phyloP scores from a whole-genome alignment of 2,113 vertebrate genomes.

The Antennarius striatus region DNA sequence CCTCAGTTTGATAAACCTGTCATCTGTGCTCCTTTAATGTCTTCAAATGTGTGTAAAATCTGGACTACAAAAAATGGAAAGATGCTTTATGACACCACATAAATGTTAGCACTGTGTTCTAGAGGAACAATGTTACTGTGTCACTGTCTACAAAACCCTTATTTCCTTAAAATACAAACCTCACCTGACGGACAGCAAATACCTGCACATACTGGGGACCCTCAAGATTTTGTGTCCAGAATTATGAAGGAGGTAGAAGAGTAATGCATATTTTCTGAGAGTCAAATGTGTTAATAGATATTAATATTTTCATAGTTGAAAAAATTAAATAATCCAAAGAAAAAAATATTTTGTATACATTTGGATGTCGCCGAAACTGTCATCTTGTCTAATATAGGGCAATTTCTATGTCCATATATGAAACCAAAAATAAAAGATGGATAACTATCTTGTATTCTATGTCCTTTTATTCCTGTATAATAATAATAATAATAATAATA shows the following conservation, averaged over 20 bases:
- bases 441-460: constrained; percentile 19
- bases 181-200: background rate
- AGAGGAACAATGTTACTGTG: too few relatives aligned
- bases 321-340: constrained; percentile 45
- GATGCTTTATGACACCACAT: too few relatives aligned
- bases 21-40: too few relatives aligned
- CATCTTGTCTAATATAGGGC: constrained; percentile 1
- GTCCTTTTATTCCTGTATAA: background rate
- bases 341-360: constrained; percentile 34
- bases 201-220: background rate
- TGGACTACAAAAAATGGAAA: too few relatives aligned
- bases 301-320: constrained; percentile 41
- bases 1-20: too few relatives aligned
- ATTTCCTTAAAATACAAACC: too few relatives aligned
- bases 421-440: constrained; percentile 38
- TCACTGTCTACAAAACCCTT: background rate
- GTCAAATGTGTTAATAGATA: constrained; percentile 8
- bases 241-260: too few relatives aligned
- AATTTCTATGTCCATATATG: constrained; percentile 25
- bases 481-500: background rate
- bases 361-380: constrained; percentile 8
- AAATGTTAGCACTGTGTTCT: background rate
- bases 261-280: constrained; percentile 38
- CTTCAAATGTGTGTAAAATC: too few relatives aligned
- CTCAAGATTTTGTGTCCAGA: too few relatives aligned